Conservation (phyloP, 35 echinoderm and acorn worm species). For the Heliocidaris tuberculata region DNA sequence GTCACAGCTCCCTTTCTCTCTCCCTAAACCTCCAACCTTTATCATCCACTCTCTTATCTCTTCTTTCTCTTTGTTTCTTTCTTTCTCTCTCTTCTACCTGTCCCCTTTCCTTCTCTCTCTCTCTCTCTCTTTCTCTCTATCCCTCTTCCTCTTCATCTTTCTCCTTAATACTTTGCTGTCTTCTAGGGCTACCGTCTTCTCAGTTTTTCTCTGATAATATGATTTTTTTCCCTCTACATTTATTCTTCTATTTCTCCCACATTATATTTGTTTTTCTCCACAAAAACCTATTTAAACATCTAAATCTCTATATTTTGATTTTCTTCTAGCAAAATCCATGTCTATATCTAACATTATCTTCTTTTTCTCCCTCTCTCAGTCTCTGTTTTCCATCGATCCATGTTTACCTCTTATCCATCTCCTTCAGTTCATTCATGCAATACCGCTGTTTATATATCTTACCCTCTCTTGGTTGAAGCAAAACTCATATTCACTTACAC, state of each 20-base stretch:
- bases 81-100: neutral
- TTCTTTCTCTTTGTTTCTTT: neutral
- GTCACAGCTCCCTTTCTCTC: slow-evolving; percentile 28
- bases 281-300: neutral
- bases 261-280: too few species aligned
- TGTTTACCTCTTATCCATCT: neutral
- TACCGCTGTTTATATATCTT: too few species aligned
- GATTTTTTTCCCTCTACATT: too few species aligned
- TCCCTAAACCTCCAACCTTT: neutral
- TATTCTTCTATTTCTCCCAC: too few species aligned
- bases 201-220: too few species aligned
- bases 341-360: neutral
- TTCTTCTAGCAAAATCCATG: neutral
- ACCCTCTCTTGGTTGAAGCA: too few species aligned
- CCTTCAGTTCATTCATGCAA: too few species aligned
- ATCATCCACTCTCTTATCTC: neutral
- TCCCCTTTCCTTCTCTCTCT: neutral
- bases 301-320: neutral
- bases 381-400: too few species aligned
- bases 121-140: neutral
- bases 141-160: neutral
- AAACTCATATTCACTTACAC: too few species aligned
- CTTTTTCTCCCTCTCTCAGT: too few species aligned
- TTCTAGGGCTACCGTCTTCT: too few species aligned
- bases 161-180: neutral